Base-by-base conservation (phyloP, 1,140 invertebrate species). In the Drosophila serrata region DNA sequence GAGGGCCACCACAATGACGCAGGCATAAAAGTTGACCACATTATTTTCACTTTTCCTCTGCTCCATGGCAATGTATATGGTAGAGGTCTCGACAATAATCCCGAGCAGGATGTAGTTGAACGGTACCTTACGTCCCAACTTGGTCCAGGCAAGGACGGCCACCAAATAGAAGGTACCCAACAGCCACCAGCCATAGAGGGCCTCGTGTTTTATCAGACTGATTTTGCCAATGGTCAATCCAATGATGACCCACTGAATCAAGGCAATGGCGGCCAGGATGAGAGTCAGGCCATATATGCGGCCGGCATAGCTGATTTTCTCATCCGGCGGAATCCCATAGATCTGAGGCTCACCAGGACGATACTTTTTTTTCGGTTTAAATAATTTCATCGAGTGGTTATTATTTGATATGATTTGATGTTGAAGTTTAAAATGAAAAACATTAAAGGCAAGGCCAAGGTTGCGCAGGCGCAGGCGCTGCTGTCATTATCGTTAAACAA, bases 1-100 rank as follows among this genome's bases (percentile, higher is more conserved):
- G 2, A 88, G 4, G 6, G 56, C 0, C 4, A 75, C n/a, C 12
- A 90, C 81, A 46, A 88, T 68, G 5, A 75, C 13, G 1, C 17
- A 48, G 15, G 78, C 86, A 39, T 85, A 88, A 8, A 79, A 5
- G 55, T 84, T 81, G 3, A 81, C 77, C 11, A 88, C 9, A 0
- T n/a, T 1, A 6, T 75, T 72, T 0, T n/a, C 7, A 0, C 56
- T 75, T 6, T 65, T 64, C 8, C 48, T 60, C 51, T 85, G 85
- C 27, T 88, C 85, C 13, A 85, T 1, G 37, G 74, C 85, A 29
- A 88, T 90, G 4, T 73, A 90, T 0, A 81, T 22, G 4, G 85
- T 90, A 0, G 85, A 90, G 12, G 40, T 40, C 48, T 88, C 85
- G 13, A 88, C 77, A 19, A 88, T 90, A 17, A 57, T 2, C 0